Conservation (phyloP, 1,140 invertebrate genomes). For the Lepeophtheirus salmonis region DNA sequence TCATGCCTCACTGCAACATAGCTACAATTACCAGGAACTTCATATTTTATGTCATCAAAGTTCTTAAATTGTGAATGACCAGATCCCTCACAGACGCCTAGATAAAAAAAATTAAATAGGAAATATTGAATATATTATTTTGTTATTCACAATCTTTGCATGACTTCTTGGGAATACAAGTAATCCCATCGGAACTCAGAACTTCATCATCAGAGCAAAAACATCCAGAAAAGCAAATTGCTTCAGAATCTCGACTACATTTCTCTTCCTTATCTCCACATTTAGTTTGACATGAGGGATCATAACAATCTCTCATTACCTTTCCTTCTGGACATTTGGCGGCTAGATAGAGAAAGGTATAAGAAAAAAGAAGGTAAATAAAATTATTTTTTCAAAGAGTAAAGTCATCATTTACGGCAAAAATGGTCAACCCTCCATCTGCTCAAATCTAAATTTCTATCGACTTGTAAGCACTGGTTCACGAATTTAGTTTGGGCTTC, state of each 20-base stretch:
- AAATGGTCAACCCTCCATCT: conserved; percentile 4
- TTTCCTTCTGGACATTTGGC: neutral
- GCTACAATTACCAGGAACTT: neutral
- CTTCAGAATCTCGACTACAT: neutral
- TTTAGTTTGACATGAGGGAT: neutral
- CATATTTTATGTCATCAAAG: neutral
- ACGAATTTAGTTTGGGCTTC: neutral
- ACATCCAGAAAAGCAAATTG: conserved; percentile 1
- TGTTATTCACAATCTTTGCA: conserved; percentile 9
- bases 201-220: neutral
- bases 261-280: neutral
- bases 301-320: neutral
- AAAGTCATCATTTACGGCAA: conserved; percentile 9
- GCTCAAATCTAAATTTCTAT: neutral
- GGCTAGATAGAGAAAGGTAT: neutral
- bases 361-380: too few relatives aligned
- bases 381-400: too few relatives aligned
- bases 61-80: neutral
- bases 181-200: neutral
- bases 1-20: neutral
- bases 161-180: neutral
- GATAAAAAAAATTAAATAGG: neutral
- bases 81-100: neutral
- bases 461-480: neutral
- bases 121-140: neutral